Conservation (phyloP, 1,140 invertebrate species). For the Brachystomella parvula region DNA sequence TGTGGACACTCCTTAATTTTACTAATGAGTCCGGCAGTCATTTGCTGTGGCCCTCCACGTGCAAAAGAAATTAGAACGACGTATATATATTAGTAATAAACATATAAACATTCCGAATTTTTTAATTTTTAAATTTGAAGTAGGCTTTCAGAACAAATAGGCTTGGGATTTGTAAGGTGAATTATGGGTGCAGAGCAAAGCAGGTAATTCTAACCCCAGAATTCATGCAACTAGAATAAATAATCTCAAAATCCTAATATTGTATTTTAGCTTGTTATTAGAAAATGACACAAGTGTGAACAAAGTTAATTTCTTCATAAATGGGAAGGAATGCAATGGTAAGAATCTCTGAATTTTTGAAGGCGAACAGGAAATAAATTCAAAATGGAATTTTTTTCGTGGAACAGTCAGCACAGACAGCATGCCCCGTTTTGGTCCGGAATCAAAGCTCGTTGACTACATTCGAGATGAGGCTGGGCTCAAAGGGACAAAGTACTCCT, state of each 20-base stretch:
- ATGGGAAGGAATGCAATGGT: conserved; percentile 31
- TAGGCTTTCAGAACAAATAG: conserved; percentile 6
- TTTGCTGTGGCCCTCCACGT: too few relatives aligned
- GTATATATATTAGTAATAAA: too few relatives aligned
- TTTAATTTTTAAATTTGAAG: too few relatives aligned
- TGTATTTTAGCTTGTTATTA: conserved; percentile 4
- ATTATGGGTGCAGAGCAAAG: neutral
- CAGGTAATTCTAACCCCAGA: neutral
- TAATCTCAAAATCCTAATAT: neutral
- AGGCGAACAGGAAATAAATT: neutral
- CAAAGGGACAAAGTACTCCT: conserved; percentile 67
- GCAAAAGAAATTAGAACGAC: too few relatives aligned
- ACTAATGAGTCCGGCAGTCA: too few relatives aligned
- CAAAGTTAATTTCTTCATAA: conserved; percentile 29
- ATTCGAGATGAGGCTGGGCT: conserved; percentile 58
- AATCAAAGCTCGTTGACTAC: conserved; percentile 53
- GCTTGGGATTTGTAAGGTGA: neutral
- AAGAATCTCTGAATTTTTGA: conserved; percentile 7
- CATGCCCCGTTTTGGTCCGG: conserved; percentile 12
- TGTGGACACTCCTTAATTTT: too few relatives aligned
- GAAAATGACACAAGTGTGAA: conserved; percentile 11
- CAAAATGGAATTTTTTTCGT: neutral
- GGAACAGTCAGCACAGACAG: conserved; percentile 17
- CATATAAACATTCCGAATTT: too few relatives aligned
- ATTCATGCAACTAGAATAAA: neutral